phyloP scores from a whole-genome alignment of 53 echinoderm and acorn worm species.

The Crossaster papposus region DNA sequence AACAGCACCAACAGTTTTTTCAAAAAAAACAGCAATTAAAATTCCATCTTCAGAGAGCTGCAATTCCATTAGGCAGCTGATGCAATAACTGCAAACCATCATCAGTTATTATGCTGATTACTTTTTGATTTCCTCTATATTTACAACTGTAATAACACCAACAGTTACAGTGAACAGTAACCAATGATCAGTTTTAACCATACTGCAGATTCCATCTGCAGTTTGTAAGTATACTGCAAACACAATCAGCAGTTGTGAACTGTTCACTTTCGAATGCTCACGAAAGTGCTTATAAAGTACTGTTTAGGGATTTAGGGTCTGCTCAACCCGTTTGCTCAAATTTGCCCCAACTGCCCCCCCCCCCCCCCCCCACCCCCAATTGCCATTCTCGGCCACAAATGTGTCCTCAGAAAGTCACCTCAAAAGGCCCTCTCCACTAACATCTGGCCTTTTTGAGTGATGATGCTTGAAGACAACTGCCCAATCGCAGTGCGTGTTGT shows the following conservation, averaged over 20 bases:
- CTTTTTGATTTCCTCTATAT: neutral
- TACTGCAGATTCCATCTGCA: slow-evolving; percentile 15
- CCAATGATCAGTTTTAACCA: neutral
- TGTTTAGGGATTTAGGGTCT: neutral
- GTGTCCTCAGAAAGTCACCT: neutral
- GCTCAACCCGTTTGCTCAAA: slow-evolving; percentile 38
- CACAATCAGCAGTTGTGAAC: slow-evolving; percentile 3
- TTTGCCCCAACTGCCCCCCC: neutral
- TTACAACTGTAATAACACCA: slow-evolving; percentile 5
- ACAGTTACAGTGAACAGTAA: slow-evolving; percentile 27
- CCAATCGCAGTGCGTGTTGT: slow-evolving; percentile 13
- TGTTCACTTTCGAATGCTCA: slow-evolving; percentile 21
- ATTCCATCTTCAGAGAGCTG: slow-evolving; percentile 18
- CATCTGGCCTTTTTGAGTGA: slow-evolving; percentile 33
- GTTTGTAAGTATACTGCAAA: neutral
- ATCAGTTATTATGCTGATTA: slow-evolving; percentile 14
- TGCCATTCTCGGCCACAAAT: neutral
- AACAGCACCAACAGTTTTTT: slow-evolving; percentile 13
- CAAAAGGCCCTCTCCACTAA: slow-evolving; percentile 21
- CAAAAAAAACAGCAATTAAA: slow-evolving; percentile 24
- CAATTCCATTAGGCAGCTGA: slow-evolving; percentile 15
- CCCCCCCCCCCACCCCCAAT: too few species aligned
- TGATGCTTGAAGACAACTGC: neutral
- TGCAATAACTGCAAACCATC: neutral
- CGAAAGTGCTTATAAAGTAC: neutral